Evolutionary conservation across 1,140 invertebrate species (phyloP).

Genomic region (Argopecten irradians): DNA sequence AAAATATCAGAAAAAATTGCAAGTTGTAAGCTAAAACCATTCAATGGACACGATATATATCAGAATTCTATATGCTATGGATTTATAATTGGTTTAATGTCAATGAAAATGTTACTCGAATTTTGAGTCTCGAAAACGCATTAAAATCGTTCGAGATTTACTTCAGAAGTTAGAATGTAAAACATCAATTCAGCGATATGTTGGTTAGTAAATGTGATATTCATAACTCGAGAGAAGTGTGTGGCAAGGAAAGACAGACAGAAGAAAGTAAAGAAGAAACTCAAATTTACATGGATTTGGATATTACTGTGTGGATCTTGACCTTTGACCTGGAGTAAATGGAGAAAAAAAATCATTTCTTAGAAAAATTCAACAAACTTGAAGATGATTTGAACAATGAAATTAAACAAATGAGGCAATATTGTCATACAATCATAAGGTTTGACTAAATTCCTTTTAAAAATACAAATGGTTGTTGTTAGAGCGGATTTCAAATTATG

Average conservation of each 20-base stretch:
- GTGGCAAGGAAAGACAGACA: neutral
- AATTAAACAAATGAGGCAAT: neutral
- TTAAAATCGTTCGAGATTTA: too few species aligned
- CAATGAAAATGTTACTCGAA: too few species aligned
- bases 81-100: too few species aligned
- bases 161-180: too few species aligned
- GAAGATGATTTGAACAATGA: neutral
- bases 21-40: too few species aligned
- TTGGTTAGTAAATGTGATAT: neutral
- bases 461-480: neutral
- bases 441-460: neutral
- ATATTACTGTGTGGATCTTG: conserved; percentile 21
- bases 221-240: neutral
- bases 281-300: neutral
- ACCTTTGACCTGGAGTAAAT: conserved; percentile 16
- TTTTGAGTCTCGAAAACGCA: too few species aligned
- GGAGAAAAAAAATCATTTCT: neutral
- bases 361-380: neutral
- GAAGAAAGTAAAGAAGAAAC: neutral
- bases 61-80: too few species aligned
- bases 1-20: too few species aligned
- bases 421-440: neutral
- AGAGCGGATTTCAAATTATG: neutral
- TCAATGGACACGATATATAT: too few species aligned
- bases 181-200: too few species aligned